Percentiles rank a stretch among this genome's conserved stretches.
Conservation (phyloP, 2,888 invertebrate species). For the Noctua comes region DNA sequence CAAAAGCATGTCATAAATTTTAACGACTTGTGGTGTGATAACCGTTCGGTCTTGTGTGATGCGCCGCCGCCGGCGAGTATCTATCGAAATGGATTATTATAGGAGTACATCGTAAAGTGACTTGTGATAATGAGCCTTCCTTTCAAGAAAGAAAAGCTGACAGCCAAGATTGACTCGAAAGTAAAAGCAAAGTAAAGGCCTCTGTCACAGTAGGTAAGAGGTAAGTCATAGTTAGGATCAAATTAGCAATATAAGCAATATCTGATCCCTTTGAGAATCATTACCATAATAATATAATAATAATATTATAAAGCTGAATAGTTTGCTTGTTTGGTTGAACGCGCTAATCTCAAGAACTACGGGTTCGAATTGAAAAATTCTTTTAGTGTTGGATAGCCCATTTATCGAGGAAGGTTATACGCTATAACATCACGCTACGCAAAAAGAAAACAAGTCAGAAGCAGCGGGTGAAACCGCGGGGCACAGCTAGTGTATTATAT, state of each 20-base stretch:
- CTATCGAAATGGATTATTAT: slow-evolving; percentile 6
- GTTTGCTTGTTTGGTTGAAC: no score
- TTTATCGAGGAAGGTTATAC: no score
- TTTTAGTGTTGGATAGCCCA: no score
- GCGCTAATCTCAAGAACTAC: no score
- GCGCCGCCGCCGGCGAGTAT: not conserved
- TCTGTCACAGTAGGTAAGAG: not conserved
- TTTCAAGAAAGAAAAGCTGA: not conserved
- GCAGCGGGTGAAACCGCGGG: no score
- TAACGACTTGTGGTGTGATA: slow-evolving; percentile 48
- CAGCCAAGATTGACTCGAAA: not conserved
- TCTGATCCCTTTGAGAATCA: not conserved
- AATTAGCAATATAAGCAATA: not conserved
- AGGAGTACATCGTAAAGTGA: not conserved
- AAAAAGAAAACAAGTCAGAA: no score
- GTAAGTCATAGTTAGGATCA: not conserved
- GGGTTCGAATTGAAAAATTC: no score
- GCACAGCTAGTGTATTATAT: not conserved
- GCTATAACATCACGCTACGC: no score
- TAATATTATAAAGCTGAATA: no score
- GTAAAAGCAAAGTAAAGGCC: no score
- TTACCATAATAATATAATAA: no score
- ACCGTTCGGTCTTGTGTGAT: slow-evolving; percentile 19
- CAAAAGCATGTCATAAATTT: slow-evolving; percentile 49
- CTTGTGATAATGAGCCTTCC: not conserved